Evolutionary conservation across 1,140 invertebrate species (phyloP).

Genomic region (Cherax quadricarinatus): DNA sequence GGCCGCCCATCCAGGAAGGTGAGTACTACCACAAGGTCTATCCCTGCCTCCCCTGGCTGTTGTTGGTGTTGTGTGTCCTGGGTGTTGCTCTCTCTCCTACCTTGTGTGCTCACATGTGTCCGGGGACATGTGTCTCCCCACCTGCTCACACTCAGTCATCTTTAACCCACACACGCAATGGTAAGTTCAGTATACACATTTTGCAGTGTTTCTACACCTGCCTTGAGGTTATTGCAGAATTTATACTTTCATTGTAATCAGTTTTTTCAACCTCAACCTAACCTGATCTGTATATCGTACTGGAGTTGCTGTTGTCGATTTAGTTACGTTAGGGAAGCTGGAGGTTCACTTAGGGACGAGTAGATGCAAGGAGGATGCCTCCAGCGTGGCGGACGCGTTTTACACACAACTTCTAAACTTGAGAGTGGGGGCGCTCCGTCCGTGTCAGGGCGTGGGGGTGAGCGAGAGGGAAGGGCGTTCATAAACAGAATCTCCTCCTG

Average conservation of each 20-base stretch:
- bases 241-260: not conserved
- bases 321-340: not conserved
- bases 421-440: too few species aligned
- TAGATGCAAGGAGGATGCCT: too few species aligned
- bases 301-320: not conserved
- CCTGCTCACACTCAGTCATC: not conserved
- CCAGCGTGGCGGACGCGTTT: too few species aligned
- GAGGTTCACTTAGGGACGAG: too few species aligned
- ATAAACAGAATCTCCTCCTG: too few species aligned
- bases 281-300: not conserved
- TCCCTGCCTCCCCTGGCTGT: slow-evolving; percentile 9
- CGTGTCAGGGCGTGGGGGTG: too few species aligned
- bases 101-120: not conserved
- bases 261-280: not conserved
- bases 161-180: not conserved
- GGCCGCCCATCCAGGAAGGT: slow-evolving; percentile 55
- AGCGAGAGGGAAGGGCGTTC: too few species aligned
- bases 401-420: too few species aligned
- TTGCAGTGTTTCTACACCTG: not conserved
- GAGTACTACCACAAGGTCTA: not conserved
- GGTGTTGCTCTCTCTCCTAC: not conserved
- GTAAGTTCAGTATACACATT: not conserved
- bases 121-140: not conserved
- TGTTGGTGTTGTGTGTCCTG: not conserved
- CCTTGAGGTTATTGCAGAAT: not conserved